These are phyloP conservation scores for Tenthredo livida DNA, from an alignment of 2,888 invertebrate genomes.

Conservation along the genomic window DNA sequence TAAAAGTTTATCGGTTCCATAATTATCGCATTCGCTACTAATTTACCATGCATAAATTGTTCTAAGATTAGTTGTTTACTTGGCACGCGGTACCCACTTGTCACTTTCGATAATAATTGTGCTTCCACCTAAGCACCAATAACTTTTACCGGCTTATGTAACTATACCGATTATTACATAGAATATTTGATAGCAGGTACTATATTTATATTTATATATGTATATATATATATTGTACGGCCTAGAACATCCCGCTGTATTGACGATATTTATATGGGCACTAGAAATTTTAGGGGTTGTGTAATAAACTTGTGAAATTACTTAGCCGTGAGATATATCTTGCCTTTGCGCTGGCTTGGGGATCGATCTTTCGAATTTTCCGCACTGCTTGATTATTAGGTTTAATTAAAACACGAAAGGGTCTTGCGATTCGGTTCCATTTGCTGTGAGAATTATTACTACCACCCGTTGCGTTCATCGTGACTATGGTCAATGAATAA, in stretches of 20 bases:
- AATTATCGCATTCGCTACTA: constrained; percentile 7
- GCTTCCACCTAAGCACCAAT: background rate
- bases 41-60: constrained; percentile 31
- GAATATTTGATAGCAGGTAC: constrained; percentile 6
- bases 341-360: background rate
- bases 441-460: background rate
- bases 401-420: background rate
- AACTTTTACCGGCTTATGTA: constrained; percentile 8
- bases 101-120: constrained; percentile 23
- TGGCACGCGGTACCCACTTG: constrained; percentile 21
- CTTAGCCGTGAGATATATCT: background rate
- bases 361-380: constrained; percentile 12
- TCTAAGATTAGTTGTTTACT: constrained; percentile 34
- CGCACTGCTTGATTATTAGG: background rate
- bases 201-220: background rate
- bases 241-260: background rate
- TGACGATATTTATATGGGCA: constrained; percentile 21
- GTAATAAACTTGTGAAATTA: constrained; percentile 13
- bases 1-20: constrained; percentile 18
- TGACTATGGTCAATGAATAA: background rate
- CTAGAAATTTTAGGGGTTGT: constrained; percentile 20
- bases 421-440: background rate
- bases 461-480: background rate
- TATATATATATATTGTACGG: background rate
- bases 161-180: constrained; percentile 8